Evolutionary conservation across 2,888 invertebrate species (phyloP), one percentile per base, ranked within the genome.

Genomic region (Vannuccia rotundouncinata): DNA sequence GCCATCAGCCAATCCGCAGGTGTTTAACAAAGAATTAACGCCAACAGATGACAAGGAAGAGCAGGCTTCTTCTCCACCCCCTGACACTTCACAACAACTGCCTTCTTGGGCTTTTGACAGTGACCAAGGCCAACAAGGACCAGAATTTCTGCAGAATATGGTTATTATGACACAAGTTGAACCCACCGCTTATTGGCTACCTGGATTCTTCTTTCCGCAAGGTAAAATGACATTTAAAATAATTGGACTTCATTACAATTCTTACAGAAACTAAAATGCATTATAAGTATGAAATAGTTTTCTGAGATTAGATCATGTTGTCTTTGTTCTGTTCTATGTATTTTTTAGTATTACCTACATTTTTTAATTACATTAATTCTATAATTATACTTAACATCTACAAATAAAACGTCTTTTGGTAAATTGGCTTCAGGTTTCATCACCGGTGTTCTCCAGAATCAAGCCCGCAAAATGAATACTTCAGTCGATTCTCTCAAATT

Each of bases 191-290:
- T 87, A 85, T 84, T 87, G 87, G 88, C 83, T 88, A 29, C 84
- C 87, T 5, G 86, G 85, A 1, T 88, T 88, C 84, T 87, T 86
- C 83, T 88, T 87, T 81, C 88, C 88, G 30, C 86, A 88, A 85
- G 87, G 88, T 87, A n/a, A n/a, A n/a, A n/a, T n/a, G n/a, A n/a
- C n/a, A n/a, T n/a, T n/a, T n/a, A n/a, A n/a, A n/a, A n/a, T n/a
- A n/a, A n/a, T n/a, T n/a, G n/a, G n/a, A n/a, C n/a, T n/a, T n/a
- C n/a, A n/a, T n/a, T n/a, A n/a, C n/a, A n/a, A n/a, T n/a, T n/a
- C n/a, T n/a, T n/a, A n/a, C n/a, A n/a, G n/a, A n/a, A n/a, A n/a
- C n/a, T n/a, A n/a, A n/a, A n/a, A n/a, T n/a, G n/a, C n/a, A n/a
- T n/a, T n/a, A n/a, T n/a, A n/a, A n/a, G n/a, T n/a, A n/a, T n/a